A percentile compares a stretch with the other conserved stretches of the same genome.
phyloP scores from a whole-genome alignment of 2,888 invertebrate genomes.

The Cetonia aurata region DNA sequence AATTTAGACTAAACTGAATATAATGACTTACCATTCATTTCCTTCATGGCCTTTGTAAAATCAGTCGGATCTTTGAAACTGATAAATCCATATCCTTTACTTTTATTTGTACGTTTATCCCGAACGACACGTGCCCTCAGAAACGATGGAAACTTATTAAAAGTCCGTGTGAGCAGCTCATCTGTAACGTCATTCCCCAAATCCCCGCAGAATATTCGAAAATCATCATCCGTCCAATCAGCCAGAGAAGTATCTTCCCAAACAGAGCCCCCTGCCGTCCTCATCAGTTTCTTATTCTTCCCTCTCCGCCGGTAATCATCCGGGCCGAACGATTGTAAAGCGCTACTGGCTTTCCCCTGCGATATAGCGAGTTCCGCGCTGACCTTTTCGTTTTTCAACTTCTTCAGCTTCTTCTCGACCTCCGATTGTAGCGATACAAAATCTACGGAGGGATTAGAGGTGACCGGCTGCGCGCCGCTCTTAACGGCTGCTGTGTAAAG shows the following conservation, averaged over 20 bases:
- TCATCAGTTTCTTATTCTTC: slow-evolving; percentile 77
- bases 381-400: slow-evolving; percentile 75
- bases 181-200: slow-evolving; percentile 99
- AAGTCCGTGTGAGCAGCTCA: slow-evolving; percentile 95
- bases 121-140: slow-evolving; percentile 94
- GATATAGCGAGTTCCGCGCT: slow-evolving; percentile 76
- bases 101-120: slow-evolving; percentile 97
- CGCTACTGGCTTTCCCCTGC: slow-evolving; percentile 72
- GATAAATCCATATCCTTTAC: slow-evolving; percentile 98
- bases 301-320: slow-evolving; percentile 68
- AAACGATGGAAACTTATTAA: slow-evolving; percentile 94
- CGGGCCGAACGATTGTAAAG: slow-evolving; percentile 70
- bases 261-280: slow-evolving; percentile 92
- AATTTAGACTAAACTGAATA: too few species aligned
- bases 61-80: slow-evolving; percentile 98
- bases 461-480: slow-evolving; percentile 59
- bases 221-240: slow-evolving; percentile 99
- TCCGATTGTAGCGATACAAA: slow-evolving; percentile 71
- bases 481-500: slow-evolving; percentile 69
- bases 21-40: slow-evolving; percentile 91
- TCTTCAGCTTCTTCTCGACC: slow-evolving; percentile 72
- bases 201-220: slow-evolving; percentile 99
- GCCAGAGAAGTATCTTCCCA: slow-evolving; percentile 96
- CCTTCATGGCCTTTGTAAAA: slow-evolving; percentile 98
- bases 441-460: slow-evolving; percentile 64